Evolutionary conservation across 2,797 vertebrate species (phyloP), one percentile per base, ranked within the genome.

Genomic region (Eulemur mongoz): DNA sequence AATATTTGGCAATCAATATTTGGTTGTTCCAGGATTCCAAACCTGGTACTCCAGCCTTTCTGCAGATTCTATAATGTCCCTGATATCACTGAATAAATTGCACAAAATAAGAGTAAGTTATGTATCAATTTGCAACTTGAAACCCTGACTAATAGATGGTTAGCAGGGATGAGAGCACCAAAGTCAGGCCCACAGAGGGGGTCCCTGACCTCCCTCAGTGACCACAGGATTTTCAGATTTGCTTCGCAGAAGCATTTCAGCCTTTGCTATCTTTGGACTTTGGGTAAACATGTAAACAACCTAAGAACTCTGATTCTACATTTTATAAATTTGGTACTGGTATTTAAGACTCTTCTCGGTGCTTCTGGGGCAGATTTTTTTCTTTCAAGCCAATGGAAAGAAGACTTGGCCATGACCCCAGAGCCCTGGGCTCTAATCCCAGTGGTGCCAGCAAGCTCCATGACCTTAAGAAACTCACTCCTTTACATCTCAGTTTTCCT

Each of bases 391-490:
- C 35, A 35, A 14, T 70, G 75, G 61, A 87, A 95, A 79, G 54
- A 94, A 67, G 25, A 59, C 54, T 76, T 97, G 92, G 89, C 83
- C 35, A 38, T 54, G 45, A 82, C 30, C 35, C 94, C 82, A 43
- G 76, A 92, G 83, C 93, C 83, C 59, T 8, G 35, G 48, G n/a
- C 90, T 95, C 54, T 30, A 23, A 14, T 67, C 50, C 78, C 76
- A 79, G 27, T 15, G 63, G 45, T 43, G 27, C n/a, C 83, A 85
- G 35, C 67, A 94, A 27, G 73, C 52, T 72, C 27, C 35, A 9
- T 83, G 82, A 94, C 84, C 69, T 97, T 96, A 87, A 75, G 43
- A 96, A 92, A 89, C n/a, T 30, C 15, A 50, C 25, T 85, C 40
- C 27, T 91, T 69, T 93, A 73, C 20, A 12, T 85, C 75, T 80